Evolutionary conservation across 2,797 vertebrate species (phyloP).

Genomic region (Aplochiton taeniatus): DNA sequence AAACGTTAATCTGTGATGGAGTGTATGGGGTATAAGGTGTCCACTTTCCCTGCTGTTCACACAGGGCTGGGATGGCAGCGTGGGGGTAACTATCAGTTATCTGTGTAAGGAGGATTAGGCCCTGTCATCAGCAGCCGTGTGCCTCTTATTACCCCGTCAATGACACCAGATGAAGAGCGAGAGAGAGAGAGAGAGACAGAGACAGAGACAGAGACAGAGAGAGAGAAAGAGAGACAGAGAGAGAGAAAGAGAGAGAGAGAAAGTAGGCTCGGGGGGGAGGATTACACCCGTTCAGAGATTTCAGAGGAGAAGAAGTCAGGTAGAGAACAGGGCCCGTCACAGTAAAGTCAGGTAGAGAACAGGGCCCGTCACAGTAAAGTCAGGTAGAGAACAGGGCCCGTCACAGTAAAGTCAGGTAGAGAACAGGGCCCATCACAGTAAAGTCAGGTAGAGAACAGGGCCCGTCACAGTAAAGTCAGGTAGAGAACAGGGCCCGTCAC

Average conservation of each 20-base stretch:
- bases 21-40: background rate
- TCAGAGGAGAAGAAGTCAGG: slow-evolving; percentile 70
- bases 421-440: too few relatives aligned
- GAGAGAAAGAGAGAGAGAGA: background rate
- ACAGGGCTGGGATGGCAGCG: slow-evolving; percentile 45
- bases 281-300: slow-evolving; percentile 65
- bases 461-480: slow-evolving; percentile 51
- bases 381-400: slow-evolving; percentile 66
- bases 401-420: slow-evolving; percentile 48
- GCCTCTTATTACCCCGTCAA: slow-evolving; percentile 67
- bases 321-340: slow-evolving; percentile 63
- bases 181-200: slow-evolving; percentile 9
- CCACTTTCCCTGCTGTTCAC: slow-evolving; percentile 49
- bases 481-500: slow-evolving; percentile 60
- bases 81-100: slow-evolving; percentile 65
- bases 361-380: slow-evolving; percentile 63
- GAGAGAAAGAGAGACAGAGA: slow-evolving; percentile 30
- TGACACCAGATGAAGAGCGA: slow-evolving; percentile 62
- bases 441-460: slow-evolving; percentile 69
- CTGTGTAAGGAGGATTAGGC: slow-evolving; percentile 66
- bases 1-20: background rate
- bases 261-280: slow-evolving; percentile 49
- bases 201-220: slow-evolving; percentile 20
- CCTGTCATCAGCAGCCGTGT: slow-evolving; percentile 70
- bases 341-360: slow-evolving; percentile 48